phyloP scores from a whole-genome alignment of 1,140 invertebrate species.

The Bursaphelenchus mucronatus region DNA sequence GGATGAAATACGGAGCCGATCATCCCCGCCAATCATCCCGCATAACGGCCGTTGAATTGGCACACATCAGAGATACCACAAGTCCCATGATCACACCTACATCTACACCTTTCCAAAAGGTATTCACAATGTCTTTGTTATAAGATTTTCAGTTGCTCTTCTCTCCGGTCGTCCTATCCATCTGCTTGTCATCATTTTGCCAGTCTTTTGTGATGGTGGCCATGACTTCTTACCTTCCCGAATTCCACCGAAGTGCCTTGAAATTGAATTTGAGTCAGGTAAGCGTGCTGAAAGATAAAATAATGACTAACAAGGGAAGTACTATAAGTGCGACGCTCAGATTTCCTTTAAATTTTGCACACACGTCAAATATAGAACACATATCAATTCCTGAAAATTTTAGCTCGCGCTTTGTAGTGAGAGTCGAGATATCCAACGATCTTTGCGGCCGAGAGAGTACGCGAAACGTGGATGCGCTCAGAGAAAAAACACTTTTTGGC shows the following conservation, averaged over 20 bases:
- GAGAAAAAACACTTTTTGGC: too few species aligned
- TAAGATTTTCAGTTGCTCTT: conserved; percentile 17
- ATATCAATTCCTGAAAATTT: too few species aligned
- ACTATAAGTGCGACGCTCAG: too few species aligned
- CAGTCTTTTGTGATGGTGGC: conserved; percentile 33
- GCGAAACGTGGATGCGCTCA: too few species aligned
- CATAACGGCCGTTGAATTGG: conserved; percentile 30
- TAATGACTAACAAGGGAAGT: too few species aligned
- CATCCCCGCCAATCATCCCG: conserved; percentile 21
- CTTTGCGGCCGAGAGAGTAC: too few species aligned
- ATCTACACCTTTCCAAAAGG: conserved; percentile 12
- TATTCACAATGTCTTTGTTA: not conserved
- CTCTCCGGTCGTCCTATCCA: conserved; percentile 28
- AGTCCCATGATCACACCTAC: too few species aligned
- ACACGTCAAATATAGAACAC: too few species aligned
- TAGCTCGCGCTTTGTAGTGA: too few species aligned
- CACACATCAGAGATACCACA: conserved; percentile 9
- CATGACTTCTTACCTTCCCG: conserved; percentile 27
- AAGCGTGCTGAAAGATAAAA: not conserved
- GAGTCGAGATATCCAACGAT: too few species aligned
- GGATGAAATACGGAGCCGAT: conserved; percentile 24
- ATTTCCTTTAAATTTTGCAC: too few species aligned
- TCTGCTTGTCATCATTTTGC: conserved; percentile 30
- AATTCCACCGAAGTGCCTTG: conserved; percentile 28
- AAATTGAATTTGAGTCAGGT: conserved; percentile 18